A percentile compares a stretch with the other conserved stretches of the same genome.
phyloP scores from a whole-genome alignment of 92 coral and sea anemone species.

The Palythoa grandis region DNA sequence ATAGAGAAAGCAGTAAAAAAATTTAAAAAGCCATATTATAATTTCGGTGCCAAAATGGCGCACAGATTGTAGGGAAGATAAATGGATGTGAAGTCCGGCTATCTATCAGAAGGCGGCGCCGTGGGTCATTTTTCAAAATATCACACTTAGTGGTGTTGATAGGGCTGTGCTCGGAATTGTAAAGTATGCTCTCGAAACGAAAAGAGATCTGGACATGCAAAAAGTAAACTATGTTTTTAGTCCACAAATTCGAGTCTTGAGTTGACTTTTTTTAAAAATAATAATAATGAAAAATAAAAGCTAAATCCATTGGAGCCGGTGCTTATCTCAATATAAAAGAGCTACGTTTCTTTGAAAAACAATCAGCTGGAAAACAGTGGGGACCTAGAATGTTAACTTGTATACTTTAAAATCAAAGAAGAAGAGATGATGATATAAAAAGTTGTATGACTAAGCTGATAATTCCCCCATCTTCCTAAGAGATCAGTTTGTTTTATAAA shows the following conservation, averaged over 20 bases:
- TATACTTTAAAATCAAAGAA: neutral
- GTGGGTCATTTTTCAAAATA: conserved; percentile 22
- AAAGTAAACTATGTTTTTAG: neutral
- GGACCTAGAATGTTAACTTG: too few relatives aligned
- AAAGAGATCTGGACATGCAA: neutral
- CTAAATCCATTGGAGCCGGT: too few relatives aligned
- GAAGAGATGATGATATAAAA: neutral
- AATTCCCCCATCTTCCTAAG: neutral
- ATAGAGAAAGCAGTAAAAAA: neutral
- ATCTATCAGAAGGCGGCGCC: neutral
- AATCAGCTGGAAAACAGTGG: neutral
- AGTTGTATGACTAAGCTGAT: neutral
- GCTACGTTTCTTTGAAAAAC: neutral
- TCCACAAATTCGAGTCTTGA: too few relatives aligned
- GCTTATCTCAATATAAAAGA: too few relatives aligned
- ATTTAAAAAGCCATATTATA: neutral
- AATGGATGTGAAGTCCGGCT: neutral
- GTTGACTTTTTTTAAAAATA: too few relatives aligned
- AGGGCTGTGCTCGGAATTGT: neutral
- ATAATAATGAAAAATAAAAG: too few relatives aligned
- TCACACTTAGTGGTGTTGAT: conserved; percentile 23
- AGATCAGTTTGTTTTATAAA: conserved; percentile 2
- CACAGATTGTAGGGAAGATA: conserved; percentile 27
- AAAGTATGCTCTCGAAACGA: neutral
- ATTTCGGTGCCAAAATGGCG: conserved; percentile 23